Base-by-base conservation (phyloP, 2,888 invertebrate genomes). In the Pseudolycoriella hygida region DNA sequence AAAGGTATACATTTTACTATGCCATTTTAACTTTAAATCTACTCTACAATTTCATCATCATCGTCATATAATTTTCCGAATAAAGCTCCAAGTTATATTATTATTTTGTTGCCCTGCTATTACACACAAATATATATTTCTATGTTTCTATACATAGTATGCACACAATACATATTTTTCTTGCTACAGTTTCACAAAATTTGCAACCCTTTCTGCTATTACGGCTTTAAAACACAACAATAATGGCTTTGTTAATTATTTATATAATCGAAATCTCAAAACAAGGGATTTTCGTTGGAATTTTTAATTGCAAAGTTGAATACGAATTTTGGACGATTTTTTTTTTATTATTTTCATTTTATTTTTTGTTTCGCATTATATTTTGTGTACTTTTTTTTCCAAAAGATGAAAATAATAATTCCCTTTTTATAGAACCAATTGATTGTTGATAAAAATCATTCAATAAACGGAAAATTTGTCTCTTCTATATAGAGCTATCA, bases 241-340 rank as follows among this genome's bases (percentile, higher is more conserved):
- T 50, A 48, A 50, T 50, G 50, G 44, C 50, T 40, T 50, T 45
- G 46, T 50, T 50, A 50, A 50, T 50, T 47, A 50, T 50, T 50
- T 45, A 50, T 44, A 50, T 47, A 48, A 50, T 47, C 47, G 50
- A 48, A 50, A 50, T 50, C 48, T 50, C 50, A 48, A 50, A 50
- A 48, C 15, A 46, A 50, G 48, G 49, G 50, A 48, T 47, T 48
- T 47, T 48, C 47, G 47, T 31, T 45, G 47, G 50, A 50, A 48
- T 50, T 50, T 50, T 50, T 50, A 48, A 50, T 50, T 50, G 42
- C 39, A 41, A 47, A 49, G 49, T 49, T 49, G 47, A 47, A 46
- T 38, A 40, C 18, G 18, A 18, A 18, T 19, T 40, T 11, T 40
- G 18, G 17, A 17, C 17, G 15, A 15, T 39, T 39, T 17, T 39